Conservation (phyloP, 2,797 vertebrate species). For the Trachurus trachurus region DNA sequence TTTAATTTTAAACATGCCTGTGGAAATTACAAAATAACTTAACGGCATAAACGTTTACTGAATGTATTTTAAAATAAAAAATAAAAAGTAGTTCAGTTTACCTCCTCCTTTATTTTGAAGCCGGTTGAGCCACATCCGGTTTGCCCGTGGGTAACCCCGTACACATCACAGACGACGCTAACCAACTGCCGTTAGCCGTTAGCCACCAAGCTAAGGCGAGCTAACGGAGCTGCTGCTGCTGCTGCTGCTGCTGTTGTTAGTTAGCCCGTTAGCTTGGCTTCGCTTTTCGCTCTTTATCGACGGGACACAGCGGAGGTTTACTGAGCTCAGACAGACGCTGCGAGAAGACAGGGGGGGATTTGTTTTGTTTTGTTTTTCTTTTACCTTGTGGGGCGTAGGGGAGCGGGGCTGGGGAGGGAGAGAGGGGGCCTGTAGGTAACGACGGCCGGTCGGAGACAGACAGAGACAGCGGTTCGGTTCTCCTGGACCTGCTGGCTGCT, state of each 20-base stretch:
- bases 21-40: too few relatives aligned
- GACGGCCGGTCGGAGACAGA: slow-evolving; percentile 2
- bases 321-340: too few relatives aligned
- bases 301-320: too few relatives aligned
- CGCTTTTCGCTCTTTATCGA: neutral
- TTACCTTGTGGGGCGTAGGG: slow-evolving; percentile 54
- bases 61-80: too few relatives aligned
- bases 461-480: too few relatives aligned
- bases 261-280: too few relatives aligned
- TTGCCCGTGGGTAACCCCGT: slow-evolving; percentile 30
- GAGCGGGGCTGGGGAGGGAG: too few relatives aligned
- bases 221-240: slow-evolving; percentile 1
- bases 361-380: neutral
- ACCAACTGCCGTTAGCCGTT: slow-evolving; percentile 61
- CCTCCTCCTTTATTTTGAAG: slow-evolving; percentile 59
- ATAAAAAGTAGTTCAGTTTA: fast-evolving
- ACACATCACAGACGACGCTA: slow-evolving; percentile 33
- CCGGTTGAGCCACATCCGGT: neutral
- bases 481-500: too few relatives aligned
- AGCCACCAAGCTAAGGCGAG: slow-evolving; percentile 51
- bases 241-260: neutral
- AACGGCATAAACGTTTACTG: too few relatives aligned
- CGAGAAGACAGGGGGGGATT: neutral
- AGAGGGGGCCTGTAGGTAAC: slow-evolving; percentile 48
- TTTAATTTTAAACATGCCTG: too few relatives aligned